phyloP scores from a whole-genome alignment of 2,888 invertebrate genomes.

The Cheilosia scutellata region DNA sequence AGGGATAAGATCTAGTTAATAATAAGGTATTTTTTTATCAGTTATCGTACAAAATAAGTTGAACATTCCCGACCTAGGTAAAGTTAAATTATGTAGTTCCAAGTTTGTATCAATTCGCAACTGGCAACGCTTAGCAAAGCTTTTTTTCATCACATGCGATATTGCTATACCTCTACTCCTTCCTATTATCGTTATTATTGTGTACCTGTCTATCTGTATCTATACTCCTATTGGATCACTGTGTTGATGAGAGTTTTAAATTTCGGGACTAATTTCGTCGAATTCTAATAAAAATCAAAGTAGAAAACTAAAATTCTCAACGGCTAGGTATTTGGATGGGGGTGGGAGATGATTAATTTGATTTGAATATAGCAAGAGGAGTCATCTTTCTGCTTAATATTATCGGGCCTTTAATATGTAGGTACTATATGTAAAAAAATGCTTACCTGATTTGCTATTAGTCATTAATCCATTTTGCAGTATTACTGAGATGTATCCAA shows the following conservation, averaged over 20 bases:
- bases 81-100: no score
- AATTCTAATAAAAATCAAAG: neutral
- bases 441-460: conserved; percentile 80
- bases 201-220: neutral
- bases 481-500: conserved; percentile 81
- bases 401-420: neutral
- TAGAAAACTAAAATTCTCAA: neutral
- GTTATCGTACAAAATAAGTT: no score
- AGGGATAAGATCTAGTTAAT: no score
- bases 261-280: conserved; percentile 21
- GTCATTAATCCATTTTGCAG: conserved; percentile 79
- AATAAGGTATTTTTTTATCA: no score
- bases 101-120: neutral
- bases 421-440: neutral
- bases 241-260: conserved; percentile 9
- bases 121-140: conserved; percentile 30
- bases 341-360: neutral
- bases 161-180: neutral
- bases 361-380: no score
- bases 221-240: neutral
- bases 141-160: neutral
- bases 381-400: no score
- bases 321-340: neutral
- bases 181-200: neutral
- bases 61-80: no score